Percentiles rank a stretch among this genome's conserved stretches.
These are phyloP conservation scores for Cuculus canorus DNA, from an alignment of 2,797 vertebrate species.

Conservation along the genomic window DNA sequence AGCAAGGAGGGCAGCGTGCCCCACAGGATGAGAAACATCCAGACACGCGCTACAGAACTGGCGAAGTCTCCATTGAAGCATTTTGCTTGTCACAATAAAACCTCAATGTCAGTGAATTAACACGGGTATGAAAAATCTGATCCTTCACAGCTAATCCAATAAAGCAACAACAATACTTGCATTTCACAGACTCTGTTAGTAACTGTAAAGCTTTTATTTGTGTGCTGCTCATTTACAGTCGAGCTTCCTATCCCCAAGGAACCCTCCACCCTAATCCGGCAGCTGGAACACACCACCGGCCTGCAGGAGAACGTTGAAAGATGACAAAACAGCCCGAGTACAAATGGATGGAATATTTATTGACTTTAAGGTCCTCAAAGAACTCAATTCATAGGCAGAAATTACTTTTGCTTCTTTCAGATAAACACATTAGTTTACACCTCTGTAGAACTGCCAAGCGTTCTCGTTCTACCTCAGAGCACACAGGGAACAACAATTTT, in stretches of 20 bases:
- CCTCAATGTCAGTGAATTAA: neutral
- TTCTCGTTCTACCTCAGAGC: neutral
- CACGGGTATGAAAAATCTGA: neutral
- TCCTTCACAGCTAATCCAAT: neutral
- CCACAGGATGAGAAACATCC: neutral
- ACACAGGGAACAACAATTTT: neutral
- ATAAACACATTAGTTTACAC: neutral
- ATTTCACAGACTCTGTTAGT: neutral
- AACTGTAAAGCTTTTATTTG: neutral
- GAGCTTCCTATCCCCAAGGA: neutral
- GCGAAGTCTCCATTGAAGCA: fast-evolving
- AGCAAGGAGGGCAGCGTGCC: neutral
- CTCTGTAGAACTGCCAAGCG: neutral
- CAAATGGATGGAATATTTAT: neutral
- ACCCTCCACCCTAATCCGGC: neutral
- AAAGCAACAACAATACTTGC: neutral
- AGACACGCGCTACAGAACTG: fast-evolving
- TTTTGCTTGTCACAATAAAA: neutral
- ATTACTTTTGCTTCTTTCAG: neutral
- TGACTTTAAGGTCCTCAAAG: neutral
- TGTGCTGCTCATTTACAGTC: neutral
- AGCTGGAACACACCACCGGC: neutral
- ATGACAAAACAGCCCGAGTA: neutral
- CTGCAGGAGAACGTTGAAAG: neutral
- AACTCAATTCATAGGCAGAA: neutral